Conservation (phyloP, 2,113 vertebrate species). For the Hystrix cristata region DNA sequence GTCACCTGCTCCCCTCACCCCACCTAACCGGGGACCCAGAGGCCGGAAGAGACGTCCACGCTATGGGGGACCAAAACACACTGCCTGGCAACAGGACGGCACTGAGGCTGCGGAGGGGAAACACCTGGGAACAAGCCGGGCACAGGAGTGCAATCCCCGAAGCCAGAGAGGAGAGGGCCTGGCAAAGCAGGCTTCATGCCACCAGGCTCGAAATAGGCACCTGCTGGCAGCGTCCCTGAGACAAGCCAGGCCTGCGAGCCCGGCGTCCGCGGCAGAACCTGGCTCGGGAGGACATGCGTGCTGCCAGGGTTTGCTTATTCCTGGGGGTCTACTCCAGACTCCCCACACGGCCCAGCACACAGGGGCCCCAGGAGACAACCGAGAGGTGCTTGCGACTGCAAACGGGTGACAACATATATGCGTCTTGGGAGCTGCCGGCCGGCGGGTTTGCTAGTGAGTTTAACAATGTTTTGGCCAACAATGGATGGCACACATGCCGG, state of each 20-base stretch:
- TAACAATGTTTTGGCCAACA: fast-evolving
- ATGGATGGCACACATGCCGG: not conserved
- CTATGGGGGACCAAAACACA: fast-evolving
- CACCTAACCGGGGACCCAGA: not conserved
- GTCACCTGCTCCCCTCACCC: fast-evolving
- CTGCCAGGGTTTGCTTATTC: fast-evolving
- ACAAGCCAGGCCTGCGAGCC: not conserved
- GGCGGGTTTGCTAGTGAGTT: fast-evolving
- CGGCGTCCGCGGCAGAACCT: fast-evolving
- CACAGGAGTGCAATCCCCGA: not conserved
- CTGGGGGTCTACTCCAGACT: fast-evolving
- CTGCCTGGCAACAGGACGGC: not conserved
- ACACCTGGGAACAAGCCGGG: not conserved
- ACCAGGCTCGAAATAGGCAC: not conserved
- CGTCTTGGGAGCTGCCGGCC: not conserved
- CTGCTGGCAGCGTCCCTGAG: not conserved
- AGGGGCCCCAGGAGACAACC: fast-evolving
- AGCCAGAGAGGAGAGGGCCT: not conserved
- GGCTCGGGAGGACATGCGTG: fast-evolving
- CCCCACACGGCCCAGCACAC: fast-evolving
- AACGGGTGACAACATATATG: fast-evolving
- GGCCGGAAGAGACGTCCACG: not conserved
- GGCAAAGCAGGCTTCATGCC: not conserved
- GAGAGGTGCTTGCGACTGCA: not conserved
- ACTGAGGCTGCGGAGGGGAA: not conserved